A percentile compares a stretch with the other conserved stretches of the same genome.
phyloP scores from a whole-genome alignment of 2,113 vertebrate genomes.

The Salminus brasiliensis region DNA sequence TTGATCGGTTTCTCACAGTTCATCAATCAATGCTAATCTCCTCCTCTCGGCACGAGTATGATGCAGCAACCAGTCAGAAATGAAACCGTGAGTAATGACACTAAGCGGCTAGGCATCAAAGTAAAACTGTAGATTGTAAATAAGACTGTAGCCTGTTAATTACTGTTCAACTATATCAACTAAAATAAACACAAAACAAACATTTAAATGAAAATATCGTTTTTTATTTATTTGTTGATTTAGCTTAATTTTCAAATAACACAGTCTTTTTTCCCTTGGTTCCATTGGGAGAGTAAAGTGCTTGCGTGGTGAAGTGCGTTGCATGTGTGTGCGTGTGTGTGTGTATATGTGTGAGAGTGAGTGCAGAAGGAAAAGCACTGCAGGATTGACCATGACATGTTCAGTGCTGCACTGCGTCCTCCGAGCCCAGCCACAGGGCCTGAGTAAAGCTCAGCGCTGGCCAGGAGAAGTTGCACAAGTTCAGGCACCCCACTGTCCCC shows the following conservation, averaged over 20 bases:
- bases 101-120: not conserved
- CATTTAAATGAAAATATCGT: conserved; percentile 62
- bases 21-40: not conserved
- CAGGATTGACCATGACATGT: conserved; percentile 49
- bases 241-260: conserved; percentile 52
- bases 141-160: not conserved
- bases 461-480: not conserved
- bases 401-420: not conserved
- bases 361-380: conserved; percentile 34
- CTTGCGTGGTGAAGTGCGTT: conserved; percentile 40
- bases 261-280: conserved; percentile 35
- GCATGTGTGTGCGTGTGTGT: not conserved
- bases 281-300: conserved; percentile 57
- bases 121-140: not conserved
- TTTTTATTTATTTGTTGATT: conserved; percentile 57
- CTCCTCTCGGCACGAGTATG: not conserved
- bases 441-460: not conserved
- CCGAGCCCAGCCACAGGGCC: not conserved
- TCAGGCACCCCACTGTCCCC: conserved; percentile 10
- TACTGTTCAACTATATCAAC: too few relatives aligned
- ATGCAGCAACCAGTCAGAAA: not conserved
- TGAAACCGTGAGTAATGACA: not conserved
- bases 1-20: not conserved
- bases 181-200: conserved; percentile 3
- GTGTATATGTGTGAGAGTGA: not conserved